These are phyloP conservation scores for Hesperia comma DNA, from an alignment of 2,888 invertebrate species.

Conservation along the genomic window DNA sequence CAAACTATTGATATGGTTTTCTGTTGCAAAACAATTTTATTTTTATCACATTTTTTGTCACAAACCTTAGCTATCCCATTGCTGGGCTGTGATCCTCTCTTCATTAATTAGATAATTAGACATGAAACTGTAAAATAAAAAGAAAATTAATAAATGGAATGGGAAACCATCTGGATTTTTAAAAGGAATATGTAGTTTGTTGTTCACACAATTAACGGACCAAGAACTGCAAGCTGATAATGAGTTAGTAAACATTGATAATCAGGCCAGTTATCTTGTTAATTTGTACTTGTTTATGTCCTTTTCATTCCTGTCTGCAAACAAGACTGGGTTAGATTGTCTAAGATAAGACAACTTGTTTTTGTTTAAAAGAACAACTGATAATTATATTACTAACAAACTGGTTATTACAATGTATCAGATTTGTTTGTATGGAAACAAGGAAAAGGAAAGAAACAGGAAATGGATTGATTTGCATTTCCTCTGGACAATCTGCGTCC, in stretches of 20 bases:
- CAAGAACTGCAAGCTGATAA: conserved; percentile 4
- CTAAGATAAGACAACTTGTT: not conserved
- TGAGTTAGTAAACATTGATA: conserved; percentile 3
- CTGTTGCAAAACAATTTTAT: too few species aligned
- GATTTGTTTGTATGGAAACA: not conserved
- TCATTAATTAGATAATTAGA: too few species aligned
- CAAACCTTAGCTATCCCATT: too few species aligned
- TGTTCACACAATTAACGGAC: not conserved
- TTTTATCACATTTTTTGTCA: too few species aligned
- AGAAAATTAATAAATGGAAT: too few species aligned
- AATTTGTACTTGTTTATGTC: not conserved
- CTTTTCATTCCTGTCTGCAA: not conserved
- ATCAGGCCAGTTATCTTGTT: conserved; percentile 21
- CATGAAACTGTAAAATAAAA: too few species aligned
- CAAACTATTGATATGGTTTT: too few species aligned
- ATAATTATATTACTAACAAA: too few species aligned
- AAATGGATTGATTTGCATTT: not conserved
- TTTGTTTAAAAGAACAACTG: not conserved
- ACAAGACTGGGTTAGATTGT: not conserved
- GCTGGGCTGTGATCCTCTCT: too few species aligned
- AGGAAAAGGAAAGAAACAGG: too few species aligned
- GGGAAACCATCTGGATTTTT: too few species aligned
- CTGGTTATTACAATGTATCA: conserved; percentile 13
- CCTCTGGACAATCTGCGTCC: not conserved
- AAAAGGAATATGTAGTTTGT: too few species aligned